Percentiles rank a stretch among this genome's conserved stretches.
Conservation (phyloP, 2,113 vertebrate genomes). For the Mobula hypostoma region DNA sequence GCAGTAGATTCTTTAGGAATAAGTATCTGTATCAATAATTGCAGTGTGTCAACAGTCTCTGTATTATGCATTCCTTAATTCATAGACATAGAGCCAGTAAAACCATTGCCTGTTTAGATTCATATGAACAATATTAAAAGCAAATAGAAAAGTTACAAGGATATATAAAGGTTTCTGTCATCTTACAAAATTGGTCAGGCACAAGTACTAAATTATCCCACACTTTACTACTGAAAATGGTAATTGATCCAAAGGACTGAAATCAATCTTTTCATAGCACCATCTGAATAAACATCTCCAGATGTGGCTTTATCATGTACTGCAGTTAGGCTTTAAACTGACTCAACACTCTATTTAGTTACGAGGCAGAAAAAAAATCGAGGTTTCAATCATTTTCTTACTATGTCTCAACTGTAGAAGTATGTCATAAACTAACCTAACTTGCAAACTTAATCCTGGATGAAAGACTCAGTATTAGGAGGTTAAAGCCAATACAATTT, state of each 20-base stretch:
- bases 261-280: not conserved
- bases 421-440: not conserved
- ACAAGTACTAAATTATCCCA: not conserved
- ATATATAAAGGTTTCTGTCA: not conserved
- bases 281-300: not conserved
- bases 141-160: not conserved
- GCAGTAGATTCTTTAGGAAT: no score
- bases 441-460: not conserved
- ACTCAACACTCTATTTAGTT: not conserved
- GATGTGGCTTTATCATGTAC: not conserved
- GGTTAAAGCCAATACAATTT: not conserved
- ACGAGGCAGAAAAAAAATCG: not conserved
- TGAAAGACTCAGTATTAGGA: not conserved
- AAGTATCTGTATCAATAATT: no score
- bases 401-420: not conserved
- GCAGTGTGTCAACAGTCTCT: no score
- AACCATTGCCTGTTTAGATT: not conserved
- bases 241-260: not conserved
- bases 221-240: not conserved
- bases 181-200: not conserved
- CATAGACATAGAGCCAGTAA: not conserved
- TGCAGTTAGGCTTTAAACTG: not conserved
- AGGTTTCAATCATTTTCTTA: not conserved
- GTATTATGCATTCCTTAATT: no score
- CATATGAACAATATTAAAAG: not conserved